A percentile compares a stretch with the other conserved stretches of the same genome.
Conservation (phyloP, 2,888 invertebrate genomes). For the Philopedon plagiatum region DNA sequence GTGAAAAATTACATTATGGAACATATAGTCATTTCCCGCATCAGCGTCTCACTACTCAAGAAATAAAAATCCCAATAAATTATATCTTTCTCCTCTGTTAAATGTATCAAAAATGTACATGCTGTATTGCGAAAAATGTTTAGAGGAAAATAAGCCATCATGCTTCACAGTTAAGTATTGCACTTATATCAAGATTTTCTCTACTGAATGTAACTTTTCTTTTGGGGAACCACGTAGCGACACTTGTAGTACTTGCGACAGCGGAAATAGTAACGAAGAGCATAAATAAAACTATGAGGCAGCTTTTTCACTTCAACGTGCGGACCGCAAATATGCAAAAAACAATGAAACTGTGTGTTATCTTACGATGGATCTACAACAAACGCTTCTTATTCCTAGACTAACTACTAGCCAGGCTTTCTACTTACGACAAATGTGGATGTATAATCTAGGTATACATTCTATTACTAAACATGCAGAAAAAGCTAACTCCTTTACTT, state of each 20-base stretch:
- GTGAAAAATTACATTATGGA: background rate
- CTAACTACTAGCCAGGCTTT: slow-evolving; percentile 50
- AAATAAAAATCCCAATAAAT: slow-evolving; percentile 24
- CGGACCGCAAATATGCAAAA: background rate
- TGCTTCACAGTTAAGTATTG: background rate
- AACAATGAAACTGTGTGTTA: background rate
- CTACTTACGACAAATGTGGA: slow-evolving; percentile 42
- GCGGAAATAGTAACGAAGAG: background rate
- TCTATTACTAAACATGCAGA: slow-evolving; percentile 13
- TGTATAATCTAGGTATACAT: slow-evolving; percentile 22
- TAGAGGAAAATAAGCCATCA: background rate
- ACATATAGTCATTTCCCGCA: background rate
- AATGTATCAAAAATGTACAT: slow-evolving; percentile 20
- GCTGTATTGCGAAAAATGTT: background rate
- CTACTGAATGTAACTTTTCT: background rate
- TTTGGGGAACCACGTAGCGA: background rate
- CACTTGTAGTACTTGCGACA: slow-evolving; percentile 11
- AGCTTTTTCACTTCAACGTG: background rate
- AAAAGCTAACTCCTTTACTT: background rate
- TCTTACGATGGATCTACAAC: background rate
- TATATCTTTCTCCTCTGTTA: slow-evolving; percentile 23
- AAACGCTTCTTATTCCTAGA: slow-evolving; percentile 45
- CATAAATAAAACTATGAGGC: background rate
- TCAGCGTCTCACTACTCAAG: slow-evolving; percentile 30
- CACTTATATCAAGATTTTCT: slow-evolving; percentile 1